Conservation (phyloP, 2,113 vertebrate species). For the Malurus elegans region DNA sequence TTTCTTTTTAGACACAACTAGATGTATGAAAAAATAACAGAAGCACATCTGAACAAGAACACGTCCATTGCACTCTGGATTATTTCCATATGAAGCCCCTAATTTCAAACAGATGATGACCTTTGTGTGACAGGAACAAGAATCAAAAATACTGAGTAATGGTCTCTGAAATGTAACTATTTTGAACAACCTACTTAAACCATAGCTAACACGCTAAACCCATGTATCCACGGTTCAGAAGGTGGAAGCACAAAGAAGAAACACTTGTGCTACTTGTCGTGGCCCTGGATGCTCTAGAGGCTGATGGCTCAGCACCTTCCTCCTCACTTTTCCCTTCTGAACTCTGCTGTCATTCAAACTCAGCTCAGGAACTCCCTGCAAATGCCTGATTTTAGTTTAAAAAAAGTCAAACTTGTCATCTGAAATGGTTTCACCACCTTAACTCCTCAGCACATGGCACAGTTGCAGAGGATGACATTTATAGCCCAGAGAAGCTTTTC, state of each 20-base stretch:
- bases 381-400: neutral
- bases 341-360: neutral
- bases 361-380: neutral
- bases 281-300: fast-evolving
- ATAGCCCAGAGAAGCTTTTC: neutral
- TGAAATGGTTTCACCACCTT: neutral
- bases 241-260: fast-evolving
- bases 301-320: neutral
- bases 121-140: neutral
- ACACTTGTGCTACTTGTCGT: fast-evolving
- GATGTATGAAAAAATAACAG: neutral
- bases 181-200: neutral
- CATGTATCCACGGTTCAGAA: neutral
- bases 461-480: neutral
- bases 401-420: neutral
- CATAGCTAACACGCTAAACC: neutral
- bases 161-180: neutral
- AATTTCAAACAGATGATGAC: neutral
- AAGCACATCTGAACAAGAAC: neutral
- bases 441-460: neutral
- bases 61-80: neutral
- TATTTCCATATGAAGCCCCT: neutral
- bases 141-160: neutral
- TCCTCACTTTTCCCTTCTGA: neutral
- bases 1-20: neutral